Evolutionary conservation across 2,113 vertebrate genomes (phyloP).

Genomic region (human): DNA sequence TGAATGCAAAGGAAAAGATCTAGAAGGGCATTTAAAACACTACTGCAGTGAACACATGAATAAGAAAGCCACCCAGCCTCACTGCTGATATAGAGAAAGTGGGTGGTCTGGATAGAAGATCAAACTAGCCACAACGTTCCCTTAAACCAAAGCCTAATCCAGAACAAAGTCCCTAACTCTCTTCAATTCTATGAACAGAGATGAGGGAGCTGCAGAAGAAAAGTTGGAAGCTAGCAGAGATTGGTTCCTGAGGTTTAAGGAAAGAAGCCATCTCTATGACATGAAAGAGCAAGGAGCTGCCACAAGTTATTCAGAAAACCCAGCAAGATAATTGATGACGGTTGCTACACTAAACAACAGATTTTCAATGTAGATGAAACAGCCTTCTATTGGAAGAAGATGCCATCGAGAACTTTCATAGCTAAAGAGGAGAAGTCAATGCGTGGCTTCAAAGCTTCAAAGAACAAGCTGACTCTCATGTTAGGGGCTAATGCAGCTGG

Average conservation of each 20-base stretch:
- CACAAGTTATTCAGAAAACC: neutral
- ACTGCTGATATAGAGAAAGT: neutral
- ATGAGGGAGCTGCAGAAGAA: neutral
- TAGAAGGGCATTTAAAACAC: neutral
- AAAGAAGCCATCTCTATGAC: neutral
- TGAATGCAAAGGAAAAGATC: neutral
- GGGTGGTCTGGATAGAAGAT: neutral
- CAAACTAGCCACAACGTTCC: neutral
- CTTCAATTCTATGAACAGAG: neutral
- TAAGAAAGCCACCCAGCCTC: neutral
- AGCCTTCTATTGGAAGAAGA: neutral
- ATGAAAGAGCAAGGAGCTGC: neutral
- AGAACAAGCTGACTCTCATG: neutral
- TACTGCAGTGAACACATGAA: neutral
- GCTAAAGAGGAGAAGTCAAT: neutral
- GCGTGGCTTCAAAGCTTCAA: neutral
- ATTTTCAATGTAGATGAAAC: neutral
- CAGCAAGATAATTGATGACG: neutral
- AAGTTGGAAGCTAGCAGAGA: neutral
- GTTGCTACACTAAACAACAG: neutral
- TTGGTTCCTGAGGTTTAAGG: neutral
- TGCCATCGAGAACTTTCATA: neutral
- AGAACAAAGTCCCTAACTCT: neutral
- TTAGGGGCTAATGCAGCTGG: neutral
- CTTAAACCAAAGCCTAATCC: neutral